Conservation (phyloP, 2,113 vertebrate genomes). For the Myiozetetes cayanensis region DNA sequence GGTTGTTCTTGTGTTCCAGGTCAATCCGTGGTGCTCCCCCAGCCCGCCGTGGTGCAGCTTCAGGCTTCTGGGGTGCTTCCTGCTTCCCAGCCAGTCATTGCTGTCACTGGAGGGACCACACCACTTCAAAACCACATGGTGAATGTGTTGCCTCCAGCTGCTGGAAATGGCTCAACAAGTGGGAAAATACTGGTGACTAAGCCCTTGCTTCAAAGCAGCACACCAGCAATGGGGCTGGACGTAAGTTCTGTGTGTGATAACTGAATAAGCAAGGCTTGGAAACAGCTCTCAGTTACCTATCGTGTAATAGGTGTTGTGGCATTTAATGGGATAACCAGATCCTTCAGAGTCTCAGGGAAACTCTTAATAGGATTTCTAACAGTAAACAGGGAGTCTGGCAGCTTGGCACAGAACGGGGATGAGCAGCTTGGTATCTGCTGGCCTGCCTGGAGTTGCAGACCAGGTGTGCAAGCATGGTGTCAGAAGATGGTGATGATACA, state of each 20-base stretch:
- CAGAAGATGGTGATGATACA: background rate
- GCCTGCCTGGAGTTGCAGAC: background rate
- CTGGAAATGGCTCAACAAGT: background rate
- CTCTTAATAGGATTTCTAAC: background rate
- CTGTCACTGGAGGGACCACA: conserved; percentile 70
- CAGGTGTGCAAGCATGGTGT: background rate
- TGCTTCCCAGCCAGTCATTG: conserved; percentile 67
- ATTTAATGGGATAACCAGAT: background rate
- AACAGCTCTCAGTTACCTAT: background rate
- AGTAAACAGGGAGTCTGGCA: background rate
- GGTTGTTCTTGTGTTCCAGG: conserved; percentile 65
- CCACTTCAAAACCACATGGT: conserved; percentile 71
- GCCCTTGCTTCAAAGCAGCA: conserved; percentile 50
- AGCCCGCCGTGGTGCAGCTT: conserved; percentile 83
- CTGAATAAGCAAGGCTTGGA: background rate
- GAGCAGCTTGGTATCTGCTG: background rate
- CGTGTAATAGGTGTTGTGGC: background rate
- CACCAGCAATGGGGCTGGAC: conserved; percentile 52
- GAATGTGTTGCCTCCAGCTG: conserved; percentile 66
- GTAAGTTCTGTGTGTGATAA: conserved; percentile 64
- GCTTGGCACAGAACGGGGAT: background rate
- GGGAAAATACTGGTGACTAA: conserved; percentile 58
- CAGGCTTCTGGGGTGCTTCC: conserved; percentile 75
- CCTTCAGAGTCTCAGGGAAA: background rate
- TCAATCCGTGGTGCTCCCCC: conserved; percentile 79